phyloP scores from a whole-genome alignment of 2,797 vertebrate genomes.

The Periparus ater region DNA sequence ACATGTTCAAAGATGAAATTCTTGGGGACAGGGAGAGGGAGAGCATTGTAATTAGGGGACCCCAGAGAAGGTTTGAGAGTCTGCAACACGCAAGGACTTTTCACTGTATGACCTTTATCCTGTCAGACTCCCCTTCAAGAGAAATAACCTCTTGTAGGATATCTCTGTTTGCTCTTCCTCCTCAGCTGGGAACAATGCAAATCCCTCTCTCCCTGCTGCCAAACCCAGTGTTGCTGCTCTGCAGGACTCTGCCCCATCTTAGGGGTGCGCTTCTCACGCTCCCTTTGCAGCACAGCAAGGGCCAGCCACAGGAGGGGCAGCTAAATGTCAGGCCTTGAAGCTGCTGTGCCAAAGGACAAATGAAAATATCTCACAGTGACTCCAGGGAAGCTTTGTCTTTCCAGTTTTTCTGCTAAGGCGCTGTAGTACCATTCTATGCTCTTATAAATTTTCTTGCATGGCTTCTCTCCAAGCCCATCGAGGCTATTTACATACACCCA shows the following conservation, averaged over 20 bases:
- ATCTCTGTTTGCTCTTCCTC: neutral
- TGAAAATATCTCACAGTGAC: neutral
- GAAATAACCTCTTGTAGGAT: neutral
- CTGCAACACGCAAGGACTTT: neutral
- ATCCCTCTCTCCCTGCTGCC: neutral
- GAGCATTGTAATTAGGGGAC: neutral
- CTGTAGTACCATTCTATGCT: neutral
- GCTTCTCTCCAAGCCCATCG: conserved; percentile 12
- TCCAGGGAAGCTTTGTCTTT: neutral
- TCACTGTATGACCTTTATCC: neutral
- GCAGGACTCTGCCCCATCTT: neutral
- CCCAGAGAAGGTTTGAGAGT: neutral
- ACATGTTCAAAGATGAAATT: neutral
- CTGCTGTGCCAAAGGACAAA: neutral
- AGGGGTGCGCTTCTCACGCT: neutral
- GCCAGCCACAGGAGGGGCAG: neutral
- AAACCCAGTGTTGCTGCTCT: neutral
- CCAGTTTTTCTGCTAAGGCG: neutral
- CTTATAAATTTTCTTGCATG: conserved; percentile 13
- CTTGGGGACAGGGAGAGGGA: neutral
- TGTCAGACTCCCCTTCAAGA: neutral
- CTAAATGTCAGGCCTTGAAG: conserved; percentile 14
- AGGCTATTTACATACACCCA: conserved; percentile 48
- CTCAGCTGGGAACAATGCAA: neutral
- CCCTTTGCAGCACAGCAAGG: neutral